Evolutionary conservation across 2,888 invertebrate species (phyloP), one percentile per base, ranked within the genome.

Genomic region (Leptopilina drosophilae): DNA sequence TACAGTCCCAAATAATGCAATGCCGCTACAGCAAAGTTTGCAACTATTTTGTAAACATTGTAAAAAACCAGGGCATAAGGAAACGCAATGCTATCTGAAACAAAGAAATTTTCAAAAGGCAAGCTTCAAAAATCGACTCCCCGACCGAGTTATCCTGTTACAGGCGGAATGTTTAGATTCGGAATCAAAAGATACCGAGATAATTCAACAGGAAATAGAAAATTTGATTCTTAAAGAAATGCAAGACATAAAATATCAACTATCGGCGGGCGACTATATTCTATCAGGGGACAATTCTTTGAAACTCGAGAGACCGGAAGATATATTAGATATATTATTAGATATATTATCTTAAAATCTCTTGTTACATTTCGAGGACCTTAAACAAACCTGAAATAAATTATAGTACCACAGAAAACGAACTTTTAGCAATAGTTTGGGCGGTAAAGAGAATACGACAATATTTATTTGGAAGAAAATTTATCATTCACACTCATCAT

Each of bases 281-380:
- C 64, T 26, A 64, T 26, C 6, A 20, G 64, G 26, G 64, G 64
- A 59, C 15, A 7, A 2, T 59, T 59, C 5, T 4, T n/a, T n/a
- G n/a, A 15, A 59, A 59, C 59, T n/a, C 14, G 59, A 59, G n/a
- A 15, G n/a, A 7, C 59, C 5, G 59, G 14, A 14, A 59, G n/a
- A 59, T 7, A 15, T 7, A 8, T 14, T 81, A 8, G 78, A 78
- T 66, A n/a, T n/a, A n/a, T n/a, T n/a, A n/a, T n/a, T n/a, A n/a
- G 78, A 76, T 6, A 67, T 78, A 12, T 12, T 78, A 11, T 69
- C 77, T 14, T 69, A 79, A 56, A 15, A 59, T 7, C 59, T 15
- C 5, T 4, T 59, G 15, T 5, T 59, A 59, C n/a, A 59, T 59
- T n/a, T 59, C 59, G 4, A 59, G 15, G 49, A 42, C 33, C 33